These are phyloP conservation scores for Timandra comae DNA, from an alignment of 2,888 invertebrate species.

Conservation along the genomic window DNA sequence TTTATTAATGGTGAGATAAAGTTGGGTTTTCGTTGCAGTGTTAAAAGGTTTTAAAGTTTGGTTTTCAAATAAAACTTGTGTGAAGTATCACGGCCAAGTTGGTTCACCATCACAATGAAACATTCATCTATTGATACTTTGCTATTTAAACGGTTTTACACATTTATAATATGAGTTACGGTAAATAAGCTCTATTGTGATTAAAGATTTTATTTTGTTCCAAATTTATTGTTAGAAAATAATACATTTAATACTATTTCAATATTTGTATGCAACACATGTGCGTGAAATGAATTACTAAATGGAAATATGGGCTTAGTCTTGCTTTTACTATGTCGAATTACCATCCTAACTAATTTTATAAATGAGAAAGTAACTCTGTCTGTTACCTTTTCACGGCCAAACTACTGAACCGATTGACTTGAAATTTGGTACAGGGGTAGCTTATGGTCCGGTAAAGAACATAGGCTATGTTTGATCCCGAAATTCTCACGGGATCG, in stretches of 20 bases:
- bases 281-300: no score
- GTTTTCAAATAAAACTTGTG: constrained; percentile 66
- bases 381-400: no score
- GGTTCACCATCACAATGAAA: constrained; percentile 74
- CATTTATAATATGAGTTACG: constrained; percentile 73
- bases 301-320: no score
- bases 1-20: constrained; percentile 8
- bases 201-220: constrained; percentile 57
- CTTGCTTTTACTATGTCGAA: no score
- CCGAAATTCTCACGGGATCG: no score
- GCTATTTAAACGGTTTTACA: constrained; percentile 76
- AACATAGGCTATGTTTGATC: no score
- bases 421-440: no score
- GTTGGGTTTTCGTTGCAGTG: constrained; percentile 18
- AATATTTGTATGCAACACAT: constrained; percentile 66
- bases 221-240: constrained; percentile 69
- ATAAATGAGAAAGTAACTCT: no score
- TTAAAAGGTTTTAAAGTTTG: constrained; percentile 35
- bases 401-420: no score
- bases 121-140: constrained; percentile 70
- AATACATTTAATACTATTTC: constrained; percentile 69
- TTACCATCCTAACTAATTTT: no score
- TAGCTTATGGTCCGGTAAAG: no score
- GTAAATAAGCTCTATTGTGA: constrained; percentile 67
- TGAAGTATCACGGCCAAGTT: constrained; percentile 72